phyloP scores from a whole-genome alignment of 2,888 invertebrate genomes.

The Tanypteryx hageni region DNA sequence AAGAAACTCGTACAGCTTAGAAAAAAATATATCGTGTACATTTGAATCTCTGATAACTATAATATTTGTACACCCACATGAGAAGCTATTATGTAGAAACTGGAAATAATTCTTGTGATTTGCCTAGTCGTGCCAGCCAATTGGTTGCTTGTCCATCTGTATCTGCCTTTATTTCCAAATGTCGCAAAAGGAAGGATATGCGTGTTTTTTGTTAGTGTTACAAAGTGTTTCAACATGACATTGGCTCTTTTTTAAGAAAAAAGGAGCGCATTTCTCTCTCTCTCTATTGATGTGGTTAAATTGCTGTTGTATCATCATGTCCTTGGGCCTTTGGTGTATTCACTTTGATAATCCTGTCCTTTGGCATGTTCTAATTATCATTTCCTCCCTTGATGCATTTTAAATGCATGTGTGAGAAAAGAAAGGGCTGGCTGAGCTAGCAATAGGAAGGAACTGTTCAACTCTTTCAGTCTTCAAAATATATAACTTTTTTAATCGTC shows the following conservation, averaged over 20 bases:
- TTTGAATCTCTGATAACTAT: slow-evolving; percentile 37
- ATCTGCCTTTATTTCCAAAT: slow-evolving; percentile 30
- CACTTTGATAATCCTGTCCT: slow-evolving; percentile 4
- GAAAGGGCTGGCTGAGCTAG: neutral
- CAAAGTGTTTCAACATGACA: no score
- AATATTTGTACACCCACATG: slow-evolving; percentile 12
- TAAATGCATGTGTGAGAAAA: no score
- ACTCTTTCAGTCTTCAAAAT: neutral
- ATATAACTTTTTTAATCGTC: neutral
- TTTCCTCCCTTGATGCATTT: neutral
- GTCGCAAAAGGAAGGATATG: neutral
- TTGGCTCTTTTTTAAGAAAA: no score
- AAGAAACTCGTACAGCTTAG: slow-evolving; percentile 23
- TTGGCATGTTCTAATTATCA: neutral
- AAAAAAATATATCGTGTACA: slow-evolving; percentile 9
- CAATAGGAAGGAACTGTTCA: slow-evolving; percentile 20
- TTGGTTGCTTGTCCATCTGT: slow-evolving; percentile 47
- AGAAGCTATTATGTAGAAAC: slow-evolving; percentile 30
- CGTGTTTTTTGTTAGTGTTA: no score
- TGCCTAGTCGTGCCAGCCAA: slow-evolving; percentile 65
- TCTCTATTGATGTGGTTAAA: neutral
- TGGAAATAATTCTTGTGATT: slow-evolving; percentile 59
- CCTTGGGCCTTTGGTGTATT: slow-evolving; percentile 36
- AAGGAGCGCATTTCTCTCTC: neutral
- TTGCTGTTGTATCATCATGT: neutral